These are phyloP conservation scores for Enteromius argenteus DNA, from an alignment of 2,797 vertebrate genomes.

Conservation along the genomic window DNA sequence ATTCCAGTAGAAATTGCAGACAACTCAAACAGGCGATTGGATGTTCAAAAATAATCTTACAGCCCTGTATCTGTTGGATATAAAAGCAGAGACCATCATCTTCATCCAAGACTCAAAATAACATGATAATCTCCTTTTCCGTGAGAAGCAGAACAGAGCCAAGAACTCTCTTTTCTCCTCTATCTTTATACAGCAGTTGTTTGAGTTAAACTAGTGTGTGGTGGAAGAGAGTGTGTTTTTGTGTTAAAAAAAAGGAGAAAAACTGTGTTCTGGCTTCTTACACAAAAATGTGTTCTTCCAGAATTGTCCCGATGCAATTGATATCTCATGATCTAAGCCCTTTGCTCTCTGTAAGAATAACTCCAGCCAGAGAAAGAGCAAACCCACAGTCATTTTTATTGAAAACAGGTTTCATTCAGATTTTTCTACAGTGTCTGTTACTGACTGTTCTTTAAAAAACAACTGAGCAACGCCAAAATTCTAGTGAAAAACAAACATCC, in stretches of 20 bases:
- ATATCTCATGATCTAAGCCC: slow-evolving; percentile 20
- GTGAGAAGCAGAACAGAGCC: not conserved
- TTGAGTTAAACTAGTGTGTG: not conserved
- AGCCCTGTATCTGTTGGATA: not conserved
- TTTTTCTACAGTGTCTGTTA: slow-evolving; percentile 1
- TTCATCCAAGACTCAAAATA: not conserved
- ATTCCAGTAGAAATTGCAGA: not conserved
- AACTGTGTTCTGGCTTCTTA: not conserved
- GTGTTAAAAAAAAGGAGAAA: not conserved
- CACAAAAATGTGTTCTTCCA: slow-evolving; percentile 13
- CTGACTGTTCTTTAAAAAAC: not conserved
- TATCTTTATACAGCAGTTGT: slow-evolving; percentile 16
- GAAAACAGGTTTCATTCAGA: slow-evolving; percentile 37
- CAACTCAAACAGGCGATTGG: not conserved
- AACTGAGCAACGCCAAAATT: slow-evolving; percentile 4
- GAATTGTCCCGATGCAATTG: not conserved
- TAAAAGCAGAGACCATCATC: slow-evolving; percentile 1
- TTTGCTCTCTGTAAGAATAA: slow-evolving; percentile 8
- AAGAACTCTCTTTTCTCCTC: slow-evolving; percentile 3
- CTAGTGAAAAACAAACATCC: not conserved
- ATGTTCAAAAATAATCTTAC: not conserved
- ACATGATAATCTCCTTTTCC: not conserved
- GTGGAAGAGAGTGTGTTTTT: not conserved
- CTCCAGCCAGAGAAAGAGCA: slow-evolving; percentile 1
- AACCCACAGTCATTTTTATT: slow-evolving; percentile 20